These are phyloP conservation scores for Leucozona laternaria DNA, from an alignment of 2,888 invertebrate species.

Conservation along the genomic window DNA sequence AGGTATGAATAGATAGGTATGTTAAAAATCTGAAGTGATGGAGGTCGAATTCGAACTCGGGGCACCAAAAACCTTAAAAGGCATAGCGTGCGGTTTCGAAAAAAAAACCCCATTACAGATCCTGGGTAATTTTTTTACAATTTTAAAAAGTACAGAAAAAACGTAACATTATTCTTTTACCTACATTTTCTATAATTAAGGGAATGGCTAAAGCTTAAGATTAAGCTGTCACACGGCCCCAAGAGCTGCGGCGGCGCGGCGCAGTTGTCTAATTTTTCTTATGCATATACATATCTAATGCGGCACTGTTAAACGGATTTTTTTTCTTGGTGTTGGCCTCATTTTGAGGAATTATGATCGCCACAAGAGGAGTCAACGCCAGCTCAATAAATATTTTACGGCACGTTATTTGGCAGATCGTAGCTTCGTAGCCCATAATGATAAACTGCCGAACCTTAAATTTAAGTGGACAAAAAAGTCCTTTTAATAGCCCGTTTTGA, in stretches of 20 bases:
- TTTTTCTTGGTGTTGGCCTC: constrained; percentile 47
- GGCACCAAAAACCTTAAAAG: too few relatives aligned
- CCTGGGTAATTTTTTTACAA: too few relatives aligned
- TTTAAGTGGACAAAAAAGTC: constrained; percentile 63
- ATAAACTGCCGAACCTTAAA: constrained; percentile 45
- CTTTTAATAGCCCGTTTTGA: constrained; percentile 65
- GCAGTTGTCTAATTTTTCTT: background rate
- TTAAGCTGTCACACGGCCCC: too few relatives aligned
- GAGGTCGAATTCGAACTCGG: too few relatives aligned
- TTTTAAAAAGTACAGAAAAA: too few relatives aligned
- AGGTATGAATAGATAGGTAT: too few relatives aligned
- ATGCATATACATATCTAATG: background rate
- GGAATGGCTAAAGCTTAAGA: too few relatives aligned
- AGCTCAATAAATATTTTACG: constrained; percentile 60
- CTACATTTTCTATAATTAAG: too few relatives aligned
- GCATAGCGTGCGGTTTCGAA: too few relatives aligned
- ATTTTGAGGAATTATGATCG: constrained; percentile 44
- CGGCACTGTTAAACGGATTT: background rate
- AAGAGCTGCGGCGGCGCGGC: background rate
- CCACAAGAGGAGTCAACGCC: constrained; percentile 1
- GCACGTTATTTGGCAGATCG: constrained; percentile 62
- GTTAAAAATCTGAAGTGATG: too few relatives aligned
- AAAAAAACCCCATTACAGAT: too few relatives aligned
- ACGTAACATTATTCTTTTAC: too few relatives aligned
- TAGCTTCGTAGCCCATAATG: constrained; percentile 8